phyloP scores from a whole-genome alignment of 2,888 invertebrate genomes.

The Mesorhabditis sp. region DNA sequence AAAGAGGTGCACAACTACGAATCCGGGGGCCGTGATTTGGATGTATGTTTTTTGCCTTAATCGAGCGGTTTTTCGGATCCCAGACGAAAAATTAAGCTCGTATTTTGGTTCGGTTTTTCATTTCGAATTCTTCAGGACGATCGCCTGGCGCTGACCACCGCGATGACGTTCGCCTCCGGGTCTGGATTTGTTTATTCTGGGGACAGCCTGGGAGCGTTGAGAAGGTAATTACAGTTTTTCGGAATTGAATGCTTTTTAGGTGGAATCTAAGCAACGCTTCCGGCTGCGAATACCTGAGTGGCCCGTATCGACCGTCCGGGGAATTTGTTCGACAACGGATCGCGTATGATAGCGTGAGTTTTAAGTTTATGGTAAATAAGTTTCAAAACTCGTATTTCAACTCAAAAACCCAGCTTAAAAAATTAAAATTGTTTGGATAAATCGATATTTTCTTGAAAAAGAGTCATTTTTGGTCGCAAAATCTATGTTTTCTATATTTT shows the following conservation, averaged over 20 bases:
- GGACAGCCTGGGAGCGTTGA: neutral
- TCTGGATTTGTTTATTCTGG: neutral
- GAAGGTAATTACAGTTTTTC: neutral
- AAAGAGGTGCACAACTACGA: neutral
- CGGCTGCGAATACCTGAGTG: constrained; percentile 36
- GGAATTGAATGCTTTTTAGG: neutral
- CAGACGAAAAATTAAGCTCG: neutral
- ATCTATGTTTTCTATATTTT: neutral
- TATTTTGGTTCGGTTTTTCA: too few relatives aligned
- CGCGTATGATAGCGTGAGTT: neutral
- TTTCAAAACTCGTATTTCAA: too few relatives aligned
- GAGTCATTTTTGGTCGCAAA: too few relatives aligned
- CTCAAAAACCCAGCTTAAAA: too few relatives aligned
- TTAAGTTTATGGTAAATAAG: too few relatives aligned
- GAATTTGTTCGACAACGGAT: neutral
- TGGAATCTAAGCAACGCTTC: constrained; percentile 26
- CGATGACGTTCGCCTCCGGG: constrained; percentile 1
- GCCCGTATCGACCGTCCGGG: constrained; percentile 29
- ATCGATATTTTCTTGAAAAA: too few relatives aligned
- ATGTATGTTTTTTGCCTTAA: neutral
- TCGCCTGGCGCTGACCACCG: neutral
- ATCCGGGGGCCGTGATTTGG: neutral
- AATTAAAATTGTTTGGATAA: too few relatives aligned
- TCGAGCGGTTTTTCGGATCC: neutral
- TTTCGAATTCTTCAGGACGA: neutral